A percentile compares a stretch with the other conserved stretches of the same genome.
These are phyloP conservation scores for Trigoniulus corallinus DNA, from an alignment of 1,140 invertebrate genomes.

Conservation along the genomic window DNA sequence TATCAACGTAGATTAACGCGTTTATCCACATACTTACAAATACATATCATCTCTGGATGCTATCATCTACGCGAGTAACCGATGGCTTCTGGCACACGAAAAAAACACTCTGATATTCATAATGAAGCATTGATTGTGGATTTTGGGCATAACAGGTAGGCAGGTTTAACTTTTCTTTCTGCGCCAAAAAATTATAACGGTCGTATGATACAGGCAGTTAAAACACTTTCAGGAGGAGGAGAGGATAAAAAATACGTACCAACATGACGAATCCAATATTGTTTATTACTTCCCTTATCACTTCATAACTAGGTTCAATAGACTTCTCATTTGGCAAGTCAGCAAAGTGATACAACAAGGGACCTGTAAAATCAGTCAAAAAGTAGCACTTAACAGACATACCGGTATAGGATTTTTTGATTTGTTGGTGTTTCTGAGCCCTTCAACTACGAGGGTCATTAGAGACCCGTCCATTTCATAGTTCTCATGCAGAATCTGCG, in stretches of 20 bases:
- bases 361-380: conserved; percentile 35
- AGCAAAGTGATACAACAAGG: conserved; percentile 85
- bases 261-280: conserved; percentile 73
- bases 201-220: conserved; percentile 32
- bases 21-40: too few species aligned
- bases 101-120: conserved; percentile 76
- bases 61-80: too few species aligned
- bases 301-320: conserved; percentile 84
- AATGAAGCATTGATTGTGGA: conserved; percentile 77
- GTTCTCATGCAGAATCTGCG: too few species aligned
- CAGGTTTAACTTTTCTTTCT: conserved; percentile 55
- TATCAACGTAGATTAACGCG: too few species aligned
- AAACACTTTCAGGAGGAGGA: background rate
- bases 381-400: background rate
- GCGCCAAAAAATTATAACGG: too few species aligned
- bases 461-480: too few species aligned
- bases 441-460: too few species aligned
- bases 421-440: too few species aligned
- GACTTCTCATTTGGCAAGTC: conserved; percentile 75
- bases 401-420: background rate
- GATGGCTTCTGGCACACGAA: conserved; percentile 64
- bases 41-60: too few species aligned
- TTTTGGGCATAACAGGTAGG: conserved; percentile 84
- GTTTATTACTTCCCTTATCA: conserved; percentile 60
- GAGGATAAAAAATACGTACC: conserved; percentile 31